Base-by-base conservation (phyloP, 2,113 vertebrate species). In the Nematolebias whitei region DNA sequence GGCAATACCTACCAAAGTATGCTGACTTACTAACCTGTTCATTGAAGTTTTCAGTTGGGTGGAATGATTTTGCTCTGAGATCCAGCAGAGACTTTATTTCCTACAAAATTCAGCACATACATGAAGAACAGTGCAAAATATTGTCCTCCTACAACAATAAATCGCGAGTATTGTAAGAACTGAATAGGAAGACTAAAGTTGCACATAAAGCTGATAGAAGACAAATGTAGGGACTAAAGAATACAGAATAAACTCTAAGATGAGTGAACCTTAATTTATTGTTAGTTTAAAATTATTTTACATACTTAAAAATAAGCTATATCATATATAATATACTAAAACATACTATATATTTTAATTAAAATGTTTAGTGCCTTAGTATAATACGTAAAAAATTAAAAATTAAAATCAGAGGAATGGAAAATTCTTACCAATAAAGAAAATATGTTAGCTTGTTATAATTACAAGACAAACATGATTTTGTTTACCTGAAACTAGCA, bases 71-170 rank as follows among this genome's bases (percentile, higher is more conserved):
- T 35, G 93, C 93, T 77, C 85, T 94, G 88, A 99, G 93, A 0
- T 94, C 94, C 12, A 99, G 89, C 63, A 99, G 76, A 63, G 96
- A 88, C 15, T 91, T 92, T 78, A 99, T 94, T 90, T 99, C 97
- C 98, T 99, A 57, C 1, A 68, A 53, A 14, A 66, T 23, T 18
- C 3, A 63, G 19, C 1, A 45, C 18, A 80, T 1, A 60, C 4
- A 59, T 22, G 10, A 76, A 2, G 11, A 66, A 48, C 10, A 43
- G 18, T 54, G 4, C 24, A 1, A 23, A 0, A 22, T 23, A 18
- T 9, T 23, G 19, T 2, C 4, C 3, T 5, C 9, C 18, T 51
- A 15, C 4, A 29, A 15, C 2, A 50, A 50, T 15, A 10, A 4
- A 15, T 15, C 14, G 6, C 1, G 15, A 4, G 15, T 41, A 41